A percentile compares a stretch with the other conserved stretches of the same genome.
Conservation (phyloP, 2,888 invertebrate genomes). For the Allolobophora icterica region DNA sequence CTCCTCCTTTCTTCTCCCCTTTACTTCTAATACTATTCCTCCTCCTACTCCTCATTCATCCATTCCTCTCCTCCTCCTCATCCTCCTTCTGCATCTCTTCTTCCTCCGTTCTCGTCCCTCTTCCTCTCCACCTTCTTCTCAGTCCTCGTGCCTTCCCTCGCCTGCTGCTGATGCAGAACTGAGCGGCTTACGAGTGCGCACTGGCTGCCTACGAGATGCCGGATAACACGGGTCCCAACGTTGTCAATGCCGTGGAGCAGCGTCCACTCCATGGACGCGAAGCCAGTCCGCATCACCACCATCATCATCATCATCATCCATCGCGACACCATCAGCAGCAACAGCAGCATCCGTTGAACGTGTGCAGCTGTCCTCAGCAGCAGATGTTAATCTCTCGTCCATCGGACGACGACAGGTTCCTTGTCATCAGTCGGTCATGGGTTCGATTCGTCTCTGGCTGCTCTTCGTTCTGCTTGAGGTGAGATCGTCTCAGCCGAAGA, state of each 20-base stretch:
- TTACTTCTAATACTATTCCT: too few species aligned
- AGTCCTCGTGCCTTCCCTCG: too few species aligned
- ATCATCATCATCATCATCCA: neutral
- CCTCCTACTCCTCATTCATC: too few species aligned
- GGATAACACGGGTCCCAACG: neutral
- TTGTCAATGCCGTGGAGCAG: neutral
- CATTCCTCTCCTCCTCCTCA: too few species aligned
- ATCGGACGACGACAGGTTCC: neutral
- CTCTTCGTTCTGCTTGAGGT: neutral
- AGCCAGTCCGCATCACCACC: neutral
- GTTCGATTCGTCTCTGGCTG: neutral
- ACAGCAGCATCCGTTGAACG: neutral
- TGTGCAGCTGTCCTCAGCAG: neutral
- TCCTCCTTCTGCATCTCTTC: too few species aligned
- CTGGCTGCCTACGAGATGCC: too few species aligned
- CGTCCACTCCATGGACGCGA: neutral
- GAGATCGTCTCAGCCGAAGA: neutral
- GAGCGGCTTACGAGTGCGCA: too few species aligned
- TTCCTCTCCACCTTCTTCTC: too few species aligned
- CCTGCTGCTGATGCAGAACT: too few species aligned
- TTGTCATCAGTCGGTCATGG: neutral
- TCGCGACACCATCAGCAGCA: neutral
- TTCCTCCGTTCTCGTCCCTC: too few species aligned
- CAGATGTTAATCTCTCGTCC: neutral
- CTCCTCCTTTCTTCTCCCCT: neutral